Evolutionary conservation across 2,797 vertebrate genomes (phyloP).

Genomic region (Euthynnus affinis): DNA sequence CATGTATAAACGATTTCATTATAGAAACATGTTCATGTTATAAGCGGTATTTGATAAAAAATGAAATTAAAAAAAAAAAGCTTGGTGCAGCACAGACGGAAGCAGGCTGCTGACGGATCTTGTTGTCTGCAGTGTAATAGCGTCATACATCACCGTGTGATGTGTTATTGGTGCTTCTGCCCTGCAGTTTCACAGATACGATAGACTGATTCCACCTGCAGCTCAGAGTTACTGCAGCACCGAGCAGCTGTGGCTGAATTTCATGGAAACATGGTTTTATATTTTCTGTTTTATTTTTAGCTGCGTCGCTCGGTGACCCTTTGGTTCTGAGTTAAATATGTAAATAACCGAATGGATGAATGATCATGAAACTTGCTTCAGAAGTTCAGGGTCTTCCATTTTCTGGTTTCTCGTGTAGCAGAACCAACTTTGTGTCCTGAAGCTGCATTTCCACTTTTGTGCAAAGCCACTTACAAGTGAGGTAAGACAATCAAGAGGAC

Average conservation of each 20-base stretch:
- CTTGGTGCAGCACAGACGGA: conserved; percentile 18
- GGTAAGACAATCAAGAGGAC: no score
- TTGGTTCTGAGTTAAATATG: conserved; percentile 17
- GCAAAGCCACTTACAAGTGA: no score
- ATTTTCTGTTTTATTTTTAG: conserved; percentile 39
- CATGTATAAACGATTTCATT: conserved; percentile 13
- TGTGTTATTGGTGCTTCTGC: conserved; percentile 64
- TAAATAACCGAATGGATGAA: neutral
- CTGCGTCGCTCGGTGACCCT: neutral
- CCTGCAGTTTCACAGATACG: conserved; percentile 63
- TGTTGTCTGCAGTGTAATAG: conserved; percentile 72
- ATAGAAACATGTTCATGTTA: conserved; percentile 10
- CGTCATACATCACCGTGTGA: conserved; percentile 67
- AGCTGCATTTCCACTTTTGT: no score
- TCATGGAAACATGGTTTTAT: conserved; percentile 32
- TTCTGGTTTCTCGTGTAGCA: neutral
- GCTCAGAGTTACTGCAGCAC: conserved; percentile 42
- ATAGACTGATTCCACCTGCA: conserved; percentile 72
- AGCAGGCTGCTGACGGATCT: conserved; percentile 62
- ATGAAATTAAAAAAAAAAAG: neutral
- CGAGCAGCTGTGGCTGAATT: conserved; percentile 46
- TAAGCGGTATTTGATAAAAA: conserved; percentile 21
- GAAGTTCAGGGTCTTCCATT: neutral
- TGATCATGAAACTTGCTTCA: neutral
- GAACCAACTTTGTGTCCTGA: neutral